Evolutionary conservation across 2,797 vertebrate genomes (phyloP), one percentile per base, ranked within the genome.

Genomic region (Aulostomus chinensis): DNA sequence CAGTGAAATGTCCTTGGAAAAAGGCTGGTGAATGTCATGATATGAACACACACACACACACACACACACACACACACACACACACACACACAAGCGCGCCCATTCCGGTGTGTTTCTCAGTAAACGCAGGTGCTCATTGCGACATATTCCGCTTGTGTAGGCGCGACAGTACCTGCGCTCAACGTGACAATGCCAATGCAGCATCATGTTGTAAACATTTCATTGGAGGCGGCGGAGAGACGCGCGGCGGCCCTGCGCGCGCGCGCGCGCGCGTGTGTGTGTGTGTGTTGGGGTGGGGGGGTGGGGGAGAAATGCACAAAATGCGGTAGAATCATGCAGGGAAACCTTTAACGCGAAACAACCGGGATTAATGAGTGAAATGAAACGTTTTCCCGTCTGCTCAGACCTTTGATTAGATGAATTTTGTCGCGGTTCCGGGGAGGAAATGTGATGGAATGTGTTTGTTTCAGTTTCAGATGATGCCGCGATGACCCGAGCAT

Each of bases 11-110:
- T 76, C 89, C 89, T 91, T 90, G 88, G 81, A 33, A 74, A 63
- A 69, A 61, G 62, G 58, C 43, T 58, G 82, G 64, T 88, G 86
- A 89, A 90, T 90, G 89, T 87, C 87, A 89, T 58, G 62, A 50
- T 61, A 65, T 55, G 41, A 36, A 57, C 43, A 57, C 36, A 40
- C 51, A 52, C 50, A 38, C 43, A 10, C 15, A 26, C 38, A 15
- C n/a, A 29, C 57, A 28, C 45, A 36, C 20, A 30, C 20, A 7
- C 17, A 25, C 59, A 37, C 42, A 48, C 16, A 34, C 18, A 17
- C 10, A 24, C 10, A 8, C 34, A 14, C 18, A 17, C 53, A 6
- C 12, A 0, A 6, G 18, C 57, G 46, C 32, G 35, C 57, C 14
- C 25, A 34, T 26, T 31, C 47, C 40, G 43, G 4, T 40, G n/a